These are phyloP conservation scores for Cydia fagiglandana DNA, from an alignment of 1,140 invertebrate genomes.

Conservation along the genomic window DNA sequence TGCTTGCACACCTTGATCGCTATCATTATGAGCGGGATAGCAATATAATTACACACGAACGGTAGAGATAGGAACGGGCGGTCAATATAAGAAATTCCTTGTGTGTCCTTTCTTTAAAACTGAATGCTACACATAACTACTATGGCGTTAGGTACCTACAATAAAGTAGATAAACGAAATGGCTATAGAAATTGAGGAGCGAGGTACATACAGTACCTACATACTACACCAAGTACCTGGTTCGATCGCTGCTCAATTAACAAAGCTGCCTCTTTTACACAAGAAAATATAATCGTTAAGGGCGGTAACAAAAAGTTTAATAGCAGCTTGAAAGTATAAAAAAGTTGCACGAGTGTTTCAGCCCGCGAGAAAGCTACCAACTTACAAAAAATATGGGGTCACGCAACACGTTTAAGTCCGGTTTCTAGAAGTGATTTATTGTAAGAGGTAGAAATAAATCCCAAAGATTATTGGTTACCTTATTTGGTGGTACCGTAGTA, in stretches of 20 bases:
- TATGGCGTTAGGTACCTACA: too few relatives aligned
- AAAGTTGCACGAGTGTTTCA: conserved; percentile 12
- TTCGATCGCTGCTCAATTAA: background rate
- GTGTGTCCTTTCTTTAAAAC: too few relatives aligned
- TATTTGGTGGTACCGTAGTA: background rate
- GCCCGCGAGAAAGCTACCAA: conserved; percentile 11
- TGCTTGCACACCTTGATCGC: too few relatives aligned
- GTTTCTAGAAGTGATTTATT: background rate
- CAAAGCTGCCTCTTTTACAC: background rate
- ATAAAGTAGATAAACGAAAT: background rate
- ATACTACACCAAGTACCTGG: background rate
- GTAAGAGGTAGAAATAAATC: background rate
- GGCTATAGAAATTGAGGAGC: background rate
- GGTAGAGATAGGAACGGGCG: too few relatives aligned
- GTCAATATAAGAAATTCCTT: too few relatives aligned
- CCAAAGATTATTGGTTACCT: background rate
- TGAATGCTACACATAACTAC: too few relatives aligned
- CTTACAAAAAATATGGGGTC: conserved; percentile 14
- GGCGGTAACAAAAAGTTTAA: background rate
- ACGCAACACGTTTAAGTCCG: conserved; percentile 3
- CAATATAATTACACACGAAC: too few relatives aligned
- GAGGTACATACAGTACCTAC: background rate
- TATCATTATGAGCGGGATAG: too few relatives aligned
- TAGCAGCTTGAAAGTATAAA: conserved; percentile 4
- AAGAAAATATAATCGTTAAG: conserved; percentile 12